These are phyloP conservation scores for Thaumetopoea pityocampa DNA, from an alignment of 1,140 invertebrate species.

Conservation along the genomic window DNA sequence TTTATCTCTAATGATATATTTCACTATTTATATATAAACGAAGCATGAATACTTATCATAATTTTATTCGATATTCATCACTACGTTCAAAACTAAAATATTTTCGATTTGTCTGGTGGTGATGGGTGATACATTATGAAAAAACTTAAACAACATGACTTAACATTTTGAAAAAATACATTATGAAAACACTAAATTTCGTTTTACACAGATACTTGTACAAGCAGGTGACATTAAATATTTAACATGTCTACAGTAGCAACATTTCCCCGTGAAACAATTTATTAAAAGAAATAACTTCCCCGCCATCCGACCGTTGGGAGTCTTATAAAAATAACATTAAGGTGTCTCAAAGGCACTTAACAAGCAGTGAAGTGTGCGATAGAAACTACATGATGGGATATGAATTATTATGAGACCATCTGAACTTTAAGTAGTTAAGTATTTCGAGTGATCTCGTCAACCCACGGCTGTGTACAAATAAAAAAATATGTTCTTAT, in stretches of 20 bases:
- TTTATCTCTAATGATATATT: too few species aligned
- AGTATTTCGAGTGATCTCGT: conserved; percentile 47
- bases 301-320: background rate
- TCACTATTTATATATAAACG: too few species aligned
- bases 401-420: conserved; percentile 51
- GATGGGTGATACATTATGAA: too few species aligned
- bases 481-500: conserved; percentile 59
- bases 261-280: background rate
- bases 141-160: too few species aligned
- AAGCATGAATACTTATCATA: too few species aligned
- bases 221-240: too few species aligned
- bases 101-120: too few species aligned
- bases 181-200: too few species aligned
- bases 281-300: conserved; percentile 5
- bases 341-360: conserved; percentile 47
- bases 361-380: conserved; percentile 54
- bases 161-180: too few species aligned
- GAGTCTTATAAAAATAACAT: conserved; percentile 54
- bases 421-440: conserved; percentile 55
- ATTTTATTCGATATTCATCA: too few species aligned
- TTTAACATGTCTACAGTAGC: background rate
- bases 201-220: too few species aligned
- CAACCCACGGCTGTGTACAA: conserved; percentile 41
- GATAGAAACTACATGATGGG: conserved; percentile 27
- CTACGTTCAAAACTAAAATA: too few species aligned